Conservation (phyloP, 2,888 invertebrate species). For the Abrostola tripartita region DNA sequence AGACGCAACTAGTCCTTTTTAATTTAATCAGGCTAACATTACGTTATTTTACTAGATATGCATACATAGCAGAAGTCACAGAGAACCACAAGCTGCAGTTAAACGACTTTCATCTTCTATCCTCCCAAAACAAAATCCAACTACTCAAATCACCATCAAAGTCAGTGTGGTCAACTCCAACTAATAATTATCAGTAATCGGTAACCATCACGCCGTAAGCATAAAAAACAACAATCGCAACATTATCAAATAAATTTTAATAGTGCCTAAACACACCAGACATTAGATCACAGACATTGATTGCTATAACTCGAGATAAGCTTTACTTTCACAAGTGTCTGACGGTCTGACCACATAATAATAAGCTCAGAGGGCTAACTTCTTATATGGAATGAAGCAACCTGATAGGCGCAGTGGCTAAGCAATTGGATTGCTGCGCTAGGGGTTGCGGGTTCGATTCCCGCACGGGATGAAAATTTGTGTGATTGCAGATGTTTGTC, state of each 20-base stretch:
- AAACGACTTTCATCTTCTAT: too few species aligned
- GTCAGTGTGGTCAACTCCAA: background rate
- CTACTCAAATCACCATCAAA: too few species aligned
- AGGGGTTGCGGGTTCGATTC: too few species aligned
- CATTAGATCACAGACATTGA: conserved; percentile 68
- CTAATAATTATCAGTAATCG: background rate
- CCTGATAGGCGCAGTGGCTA: too few species aligned
- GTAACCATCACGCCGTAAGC: background rate
- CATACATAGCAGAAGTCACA: too few species aligned
- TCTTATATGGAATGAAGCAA: background rate
- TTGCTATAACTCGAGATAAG: conserved; percentile 67
- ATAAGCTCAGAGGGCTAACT: conserved; percentile 12
- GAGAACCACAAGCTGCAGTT: too few species aligned
- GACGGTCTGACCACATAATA: conserved; percentile 36
- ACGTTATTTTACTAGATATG: too few species aligned
- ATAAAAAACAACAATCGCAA: conserved; percentile 31
- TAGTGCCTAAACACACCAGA: conserved; percentile 65
- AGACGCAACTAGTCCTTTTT: background rate
- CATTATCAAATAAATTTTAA: conserved; percentile 43
- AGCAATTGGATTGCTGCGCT: too few species aligned
- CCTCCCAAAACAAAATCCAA: too few species aligned
- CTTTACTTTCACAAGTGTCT: conserved; percentile 68
- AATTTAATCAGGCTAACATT: too few species aligned
- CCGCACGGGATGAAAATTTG: too few species aligned
- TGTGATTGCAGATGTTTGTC: too few species aligned